A percentile compares a stretch with the other conserved stretches of the same genome.
phyloP scores from a whole-genome alignment of 2,797 vertebrate genomes.

The Takifugu ocellatus region DNA sequence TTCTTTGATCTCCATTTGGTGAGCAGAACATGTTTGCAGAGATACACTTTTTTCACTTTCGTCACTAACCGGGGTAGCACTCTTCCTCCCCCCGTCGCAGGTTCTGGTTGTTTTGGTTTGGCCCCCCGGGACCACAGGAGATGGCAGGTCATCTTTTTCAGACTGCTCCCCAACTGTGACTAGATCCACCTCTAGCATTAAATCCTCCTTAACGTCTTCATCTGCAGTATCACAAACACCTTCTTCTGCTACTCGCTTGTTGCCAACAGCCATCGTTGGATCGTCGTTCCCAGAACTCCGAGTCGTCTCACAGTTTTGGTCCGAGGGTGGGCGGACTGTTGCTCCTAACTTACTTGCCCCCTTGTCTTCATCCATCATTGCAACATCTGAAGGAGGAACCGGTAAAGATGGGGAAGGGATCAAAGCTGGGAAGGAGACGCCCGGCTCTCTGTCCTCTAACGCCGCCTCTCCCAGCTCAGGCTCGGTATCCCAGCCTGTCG shows the following conservation, averaged over 20 bases:
- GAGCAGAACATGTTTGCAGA: slow-evolving; percentile 54
- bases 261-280: slow-evolving; percentile 16
- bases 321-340: slow-evolving; percentile 13
- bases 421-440: slow-evolving; percentile 76
- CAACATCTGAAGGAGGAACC: slow-evolving; percentile 43
- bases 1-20: slow-evolving; percentile 67
- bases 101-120: slow-evolving; percentile 27
- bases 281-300: slow-evolving; percentile 18
- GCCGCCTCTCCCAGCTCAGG: slow-evolving; percentile 67
- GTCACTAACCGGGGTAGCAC: slow-evolving; percentile 10
- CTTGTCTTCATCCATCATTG: slow-evolving; percentile 33
- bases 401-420: slow-evolving; percentile 75
- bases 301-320: slow-evolving; percentile 8
- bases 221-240: slow-evolving; percentile 36
- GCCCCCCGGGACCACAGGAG: slow-evolving; percentile 17
- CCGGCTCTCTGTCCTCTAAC: slow-evolving; percentile 62
- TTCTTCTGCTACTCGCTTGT: slow-evolving; percentile 19
- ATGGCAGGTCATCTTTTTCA: slow-evolving; percentile 40
- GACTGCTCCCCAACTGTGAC: slow-evolving; percentile 72
- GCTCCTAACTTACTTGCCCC: slow-evolving; percentile 13
- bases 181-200: slow-evolving; percentile 72
- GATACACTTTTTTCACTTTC: slow-evolving; percentile 28
- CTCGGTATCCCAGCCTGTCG: slow-evolving; percentile 77
- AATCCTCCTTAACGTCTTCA: slow-evolving; percentile 73
- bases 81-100: slow-evolving; percentile 9